Base-by-base conservation (phyloP, 2,797 vertebrate genomes). In the Sebastes ruberrimus region DNA sequence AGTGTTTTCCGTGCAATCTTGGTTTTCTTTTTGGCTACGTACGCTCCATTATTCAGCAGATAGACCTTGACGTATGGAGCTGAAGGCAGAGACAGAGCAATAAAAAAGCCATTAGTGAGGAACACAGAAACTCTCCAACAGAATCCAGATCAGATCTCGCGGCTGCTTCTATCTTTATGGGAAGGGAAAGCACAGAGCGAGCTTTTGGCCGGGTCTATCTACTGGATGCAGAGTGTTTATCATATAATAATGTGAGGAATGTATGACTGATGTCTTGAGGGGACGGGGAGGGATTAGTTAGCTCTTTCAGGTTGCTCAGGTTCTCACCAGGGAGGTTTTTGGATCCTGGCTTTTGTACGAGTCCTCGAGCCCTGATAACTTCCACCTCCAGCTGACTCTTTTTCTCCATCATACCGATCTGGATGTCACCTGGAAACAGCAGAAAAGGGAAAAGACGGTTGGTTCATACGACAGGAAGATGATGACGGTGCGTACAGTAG, bases 31-130 rank as follows among this genome's bases (percentile, higher is more conserved):
- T 99, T 99, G 93, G 97, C 98, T 94, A 99, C 96, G 70, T 99
- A 99, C 1, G 97, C 96, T 88, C 98, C 98, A 30, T 99, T 99
- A 94, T 99, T 98, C 94, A 99, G 93, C 90, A 99, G 95, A 82
- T 99, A 99, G 23, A 99, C 98, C 94, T 99, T 99, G 89, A 99
- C 98, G 64, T 99, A 99, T 0, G 98, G 98, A 92, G 98, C 98
- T 99, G 93, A 88, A 87, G 74, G 72, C 16, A 85, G 68, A 80
- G 42, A 78, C 74, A 77, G 69, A 83, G 79, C 74, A 71, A 84
- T 22, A 67, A 74, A 81, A 82, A 76, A 74, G 23, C 33, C 42
- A 83, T 91, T 77, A 86, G 66, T 23, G 68, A 63, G 30, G 27
- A 83, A 22, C 53, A 46, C 25, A 68, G 33, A 7, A 0, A 4